phyloP scores from a whole-genome alignment of 1,140 invertebrate genomes.

The Leptoteleia sp. region DNA sequence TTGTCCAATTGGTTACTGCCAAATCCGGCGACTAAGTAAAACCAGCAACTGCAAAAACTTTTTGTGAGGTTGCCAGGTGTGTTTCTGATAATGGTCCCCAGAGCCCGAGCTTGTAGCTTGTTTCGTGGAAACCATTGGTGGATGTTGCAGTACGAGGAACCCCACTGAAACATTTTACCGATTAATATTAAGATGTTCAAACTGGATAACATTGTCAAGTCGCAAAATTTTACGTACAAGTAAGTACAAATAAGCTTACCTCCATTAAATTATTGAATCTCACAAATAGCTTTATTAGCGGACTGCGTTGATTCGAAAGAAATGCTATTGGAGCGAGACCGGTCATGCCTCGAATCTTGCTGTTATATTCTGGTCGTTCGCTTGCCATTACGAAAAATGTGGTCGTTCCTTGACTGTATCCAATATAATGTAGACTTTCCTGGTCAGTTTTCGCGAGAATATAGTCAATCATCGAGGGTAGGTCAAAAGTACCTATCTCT shows the following conservation, averaged over 20 bases:
- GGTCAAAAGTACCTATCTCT: slow-evolving; percentile 82
- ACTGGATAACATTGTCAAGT: background rate
- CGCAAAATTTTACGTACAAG: too few relatives aligned
- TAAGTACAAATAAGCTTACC: slow-evolving; percentile 61
- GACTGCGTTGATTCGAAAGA: slow-evolving; percentile 76
- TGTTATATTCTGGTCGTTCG: slow-evolving; percentile 86
- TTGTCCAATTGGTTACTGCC: slow-evolving; percentile 79
- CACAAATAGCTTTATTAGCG: slow-evolving; percentile 73
- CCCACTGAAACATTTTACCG: slow-evolving; percentile 75
- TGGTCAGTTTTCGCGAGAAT: slow-evolving; percentile 81
- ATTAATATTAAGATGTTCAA: slow-evolving; percentile 43
- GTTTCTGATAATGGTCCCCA: slow-evolving; percentile 74
- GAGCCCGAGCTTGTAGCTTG: slow-evolving; percentile 72
- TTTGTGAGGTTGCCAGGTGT: slow-evolving; percentile 74
- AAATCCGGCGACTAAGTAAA: slow-evolving; percentile 76
- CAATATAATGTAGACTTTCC: slow-evolving; percentile 82
- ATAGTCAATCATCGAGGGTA: slow-evolving; percentile 84
- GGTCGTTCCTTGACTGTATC: slow-evolving; percentile 82
- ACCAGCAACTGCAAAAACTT: slow-evolving; percentile 75
- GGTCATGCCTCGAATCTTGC: slow-evolving; percentile 83
- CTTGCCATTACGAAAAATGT: slow-evolving; percentile 84
- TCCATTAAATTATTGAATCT: slow-evolving; percentile 74
- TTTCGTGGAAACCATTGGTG: slow-evolving; percentile 77
- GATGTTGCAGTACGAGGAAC: slow-evolving; percentile 76
- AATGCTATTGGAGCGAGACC: slow-evolving; percentile 85